Conservation (phyloP, 2,888 invertebrate genomes). For the Heliconius ethilla region DNA sequence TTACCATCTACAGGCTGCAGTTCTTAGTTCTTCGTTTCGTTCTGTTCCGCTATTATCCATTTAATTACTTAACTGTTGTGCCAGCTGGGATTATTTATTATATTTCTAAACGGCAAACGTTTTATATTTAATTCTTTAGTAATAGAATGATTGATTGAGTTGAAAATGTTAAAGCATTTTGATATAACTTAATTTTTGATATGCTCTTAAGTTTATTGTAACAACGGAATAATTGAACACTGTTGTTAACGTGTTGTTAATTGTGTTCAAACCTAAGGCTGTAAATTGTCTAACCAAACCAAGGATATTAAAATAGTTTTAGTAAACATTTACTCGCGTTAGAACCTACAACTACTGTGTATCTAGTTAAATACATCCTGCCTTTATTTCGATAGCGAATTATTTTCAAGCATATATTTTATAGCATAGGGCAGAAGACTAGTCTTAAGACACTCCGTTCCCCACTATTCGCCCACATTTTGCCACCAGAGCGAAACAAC, state of each 20-base stretch:
- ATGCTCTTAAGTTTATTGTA: neutral
- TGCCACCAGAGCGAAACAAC: neutral
- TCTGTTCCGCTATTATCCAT: constrained; percentile 36
- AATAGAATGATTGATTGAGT: neutral
- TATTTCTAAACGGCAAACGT: constrained; percentile 19
- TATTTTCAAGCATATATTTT: no score
- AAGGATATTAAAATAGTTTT: neutral
- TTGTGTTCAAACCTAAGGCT: neutral
- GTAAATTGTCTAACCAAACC: no score
- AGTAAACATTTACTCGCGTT: neutral
- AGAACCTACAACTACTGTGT: neutral
- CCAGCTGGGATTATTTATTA: constrained; percentile 31
- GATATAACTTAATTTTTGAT: neutral
- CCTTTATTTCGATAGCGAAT: no score
- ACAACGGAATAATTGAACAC: neutral
- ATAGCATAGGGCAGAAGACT: no score
- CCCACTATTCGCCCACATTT: neutral
- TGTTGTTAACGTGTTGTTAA: neutral
- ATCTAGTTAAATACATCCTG: neutral
- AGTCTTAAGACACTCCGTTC: neutral
- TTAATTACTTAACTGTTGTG: constrained; percentile 41
- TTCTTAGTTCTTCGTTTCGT: constrained; percentile 40
- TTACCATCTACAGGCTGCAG: constrained; percentile 40
- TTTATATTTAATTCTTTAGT: constrained; percentile 7
- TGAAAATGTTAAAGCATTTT: neutral